Evolutionary conservation across 1,140 invertebrate species (phyloP).

Genomic region (Drosophila parvula): DNA sequence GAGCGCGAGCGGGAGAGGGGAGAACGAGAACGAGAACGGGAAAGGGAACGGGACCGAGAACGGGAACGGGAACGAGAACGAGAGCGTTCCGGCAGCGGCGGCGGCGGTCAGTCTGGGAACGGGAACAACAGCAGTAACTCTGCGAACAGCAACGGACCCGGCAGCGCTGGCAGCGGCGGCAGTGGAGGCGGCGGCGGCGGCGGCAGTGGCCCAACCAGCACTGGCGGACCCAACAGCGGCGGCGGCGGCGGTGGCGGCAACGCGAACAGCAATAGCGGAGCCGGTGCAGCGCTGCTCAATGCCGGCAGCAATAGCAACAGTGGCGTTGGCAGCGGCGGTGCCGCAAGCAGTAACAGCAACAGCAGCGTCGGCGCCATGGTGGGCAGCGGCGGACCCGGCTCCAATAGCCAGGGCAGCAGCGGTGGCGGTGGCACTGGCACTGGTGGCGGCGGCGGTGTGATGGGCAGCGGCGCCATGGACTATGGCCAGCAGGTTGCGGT

Average conservation of each 20-base stretch:
- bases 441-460: slow-evolving; percentile 22
- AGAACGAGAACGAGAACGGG: slow-evolving; percentile 26
- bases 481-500: slow-evolving; percentile 50
- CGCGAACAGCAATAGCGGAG: slow-evolving; percentile 57
- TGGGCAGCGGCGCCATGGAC: slow-evolving; percentile 32
- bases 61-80: slow-evolving; percentile 27
- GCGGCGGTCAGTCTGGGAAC: slow-evolving; percentile 18
- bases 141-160: slow-evolving; percentile 65
- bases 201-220: slow-evolving; percentile 29
- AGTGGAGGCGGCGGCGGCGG: slow-evolving; percentile 35
- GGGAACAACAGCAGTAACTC: slow-evolving; percentile 66
- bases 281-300: slow-evolving; percentile 42
- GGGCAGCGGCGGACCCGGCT: slow-evolving; percentile 37
- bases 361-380: slow-evolving; percentile 50
- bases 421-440: slow-evolving; percentile 26
- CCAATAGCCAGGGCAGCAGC: slow-evolving; percentile 38
- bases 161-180: slow-evolving; percentile 67
- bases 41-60: slow-evolving; percentile 25
- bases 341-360: slow-evolving; percentile 48
- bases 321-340: slow-evolving; percentile 42
- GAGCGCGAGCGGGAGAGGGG: slow-evolving; percentile 42
- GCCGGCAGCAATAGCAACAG: slow-evolving; percentile 57
- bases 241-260: slow-evolving; percentile 44
- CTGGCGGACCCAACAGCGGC: slow-evolving; percentile 47
- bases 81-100: slow-evolving; percentile 46